Evolutionary conservation across 2,888 invertebrate genomes (phyloP), one percentile per base, ranked within the genome.

Genomic region (Matsumyia berberina): DNA sequence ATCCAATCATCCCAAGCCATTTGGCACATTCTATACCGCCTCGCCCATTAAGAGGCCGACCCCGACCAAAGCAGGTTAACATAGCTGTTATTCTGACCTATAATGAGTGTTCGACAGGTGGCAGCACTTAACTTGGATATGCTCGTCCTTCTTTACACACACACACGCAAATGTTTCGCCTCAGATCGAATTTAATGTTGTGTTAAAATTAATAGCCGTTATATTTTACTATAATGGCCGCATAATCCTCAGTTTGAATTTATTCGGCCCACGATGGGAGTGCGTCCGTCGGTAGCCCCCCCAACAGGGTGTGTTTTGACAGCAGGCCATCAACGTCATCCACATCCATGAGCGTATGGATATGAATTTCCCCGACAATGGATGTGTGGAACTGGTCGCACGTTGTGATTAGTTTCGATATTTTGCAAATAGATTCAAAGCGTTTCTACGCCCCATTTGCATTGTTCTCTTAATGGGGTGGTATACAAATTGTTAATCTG

Each of bases 181-280:
- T 69, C 83, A 78, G 79, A 87, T 86, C 87, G 87, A 87, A 88
- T 88, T 88, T 87, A 88, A 88, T 88, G 88, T 88, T 88, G 87
- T 88, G 88, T 89, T 89, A 88, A 88, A 89, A 90, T 90, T 91
- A 90, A 91, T 91, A 89, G 88, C 88, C 15, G 88, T 89, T 89
- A 89, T 90, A 90, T 90, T 89, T 90, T 89, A 89, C 87, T 88
- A 87, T 89, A 90, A 89, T 89, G 88, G 87, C 87, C 87, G 88
- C 86, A 88, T 88, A 88, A 88, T 88, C 88, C 87, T 87, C 85
- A 86, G 83, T 87, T 87, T 86, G 86, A 87, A 88, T 88, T 87
- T 87, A 87, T 86, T 87, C 87, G 67, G 49, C 57, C 19, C 51
- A 37, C 31, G 62, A 15, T 49, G 15, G 37, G 35, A n/a, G 69